Conservation (phyloP, 2,888 invertebrate species). For the Zonitis immaculata region DNA sequence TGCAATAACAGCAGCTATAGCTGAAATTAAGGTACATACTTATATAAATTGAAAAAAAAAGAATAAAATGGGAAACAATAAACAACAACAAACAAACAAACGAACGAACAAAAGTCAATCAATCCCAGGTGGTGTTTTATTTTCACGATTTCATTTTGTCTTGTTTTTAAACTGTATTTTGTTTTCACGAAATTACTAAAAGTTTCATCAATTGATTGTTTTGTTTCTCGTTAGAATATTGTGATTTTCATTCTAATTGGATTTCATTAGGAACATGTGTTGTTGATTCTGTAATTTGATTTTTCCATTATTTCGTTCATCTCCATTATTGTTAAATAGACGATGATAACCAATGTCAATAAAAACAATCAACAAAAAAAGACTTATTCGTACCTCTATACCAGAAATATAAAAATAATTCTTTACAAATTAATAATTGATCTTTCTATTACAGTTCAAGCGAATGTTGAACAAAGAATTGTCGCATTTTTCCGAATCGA, state of each 20-base stretch:
- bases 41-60: too few relatives aligned
- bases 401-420: neutral
- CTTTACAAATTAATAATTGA: slow-evolving; percentile 9
- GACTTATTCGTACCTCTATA: neutral
- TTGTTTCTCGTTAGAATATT: neutral
- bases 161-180: too few relatives aligned
- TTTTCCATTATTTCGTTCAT: too few relatives aligned
- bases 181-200: too few relatives aligned
- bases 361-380: slow-evolving; percentile 6
- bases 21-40: slow-evolving; percentile 45
- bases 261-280: neutral
- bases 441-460: slow-evolving; percentile 81
- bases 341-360: slow-evolving; percentile 24
- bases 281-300: neutral
- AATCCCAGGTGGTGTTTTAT: neutral
- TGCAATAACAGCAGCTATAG: slow-evolving; percentile 44
- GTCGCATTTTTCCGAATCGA: slow-evolving; percentile 98
- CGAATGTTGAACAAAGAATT: slow-evolving; percentile 99
- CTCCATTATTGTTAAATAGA: slow-evolving; percentile 6
- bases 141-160: neutral
- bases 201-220: neutral
- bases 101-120: too few relatives aligned
- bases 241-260: neutral
- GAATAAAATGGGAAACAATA: too few relatives aligned
- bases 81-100: too few relatives aligned